Base-by-base conservation (phyloP, 1,140 invertebrate species). In the Drosophila busckii region DNA sequence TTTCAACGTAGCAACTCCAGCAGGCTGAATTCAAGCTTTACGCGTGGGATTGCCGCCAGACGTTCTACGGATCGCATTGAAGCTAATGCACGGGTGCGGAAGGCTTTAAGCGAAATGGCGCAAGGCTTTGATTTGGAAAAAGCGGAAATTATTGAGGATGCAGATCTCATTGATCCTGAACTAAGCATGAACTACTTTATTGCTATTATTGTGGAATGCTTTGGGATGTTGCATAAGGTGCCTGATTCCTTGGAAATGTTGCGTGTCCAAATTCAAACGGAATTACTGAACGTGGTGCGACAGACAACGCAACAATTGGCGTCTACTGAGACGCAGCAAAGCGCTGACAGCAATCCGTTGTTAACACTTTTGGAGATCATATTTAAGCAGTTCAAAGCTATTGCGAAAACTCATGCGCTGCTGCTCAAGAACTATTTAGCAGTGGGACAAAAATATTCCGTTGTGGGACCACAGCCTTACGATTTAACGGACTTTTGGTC, bases 401-500 rank as follows among this genome's bases (percentile, higher is more conserved):
- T 96, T 17, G 93, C 93, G n/a, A 87, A 89, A 29, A 91, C 92
- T 9, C 94, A 96, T 85, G 82, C 90, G 26, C 83, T 89, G 19
- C 88, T 94, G 8, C 83, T 95, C 2, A 89, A 89, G 10, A 89
- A 91, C 68, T 91, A 94, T 50, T 89, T 90, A 25, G 84, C 90
- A 53, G 89, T 91, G 23, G 87, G 88, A 19, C 88, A 90, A 75
- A 89, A 89, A 40, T 89, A 92, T 70, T 88, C 89, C 22, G 84
- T 88, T 6, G 62, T 89, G 12, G 89, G 90, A 55, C 84, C 90
- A 2, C 89, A 89, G 26, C 83, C 92, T 2, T 96, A 97, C 88
- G 92, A 93, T 63, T 92, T 95, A 70, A 90, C 92, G 8, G 93
- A 96, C 87, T 94, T 96, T 64, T 97, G 96, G 96, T 92, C 91